Base-by-base conservation (phyloP, 2,888 invertebrate genomes). In the Apotomis turbidana region DNA sequence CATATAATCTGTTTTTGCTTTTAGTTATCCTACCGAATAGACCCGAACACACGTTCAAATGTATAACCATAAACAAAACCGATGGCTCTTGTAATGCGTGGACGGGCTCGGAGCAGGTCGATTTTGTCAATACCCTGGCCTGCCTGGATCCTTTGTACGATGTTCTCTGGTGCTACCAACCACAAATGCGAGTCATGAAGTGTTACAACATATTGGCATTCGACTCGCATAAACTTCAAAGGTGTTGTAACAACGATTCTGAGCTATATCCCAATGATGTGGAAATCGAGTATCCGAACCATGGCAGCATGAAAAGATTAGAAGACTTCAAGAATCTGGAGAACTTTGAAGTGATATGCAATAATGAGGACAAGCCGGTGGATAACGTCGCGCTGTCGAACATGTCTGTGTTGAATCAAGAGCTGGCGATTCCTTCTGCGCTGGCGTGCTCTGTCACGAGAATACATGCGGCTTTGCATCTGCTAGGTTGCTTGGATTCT, bases 91-190 rank as follows among this genome's bases (percentile, higher is more conserved):
- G 98, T 86, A 95, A 95, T 73, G 96, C 97, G 12, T 98, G 97
- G 92, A 95, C 95, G 75, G 97, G 96, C 8, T 90, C 94, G 13
- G 97, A 97, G 80, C 98, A 98, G 88, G 96, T 97, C 0, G 96
- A 97, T 85, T 97, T 98, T 77, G 95, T 95, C 15, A 96, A 96
- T 79, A 96, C 96, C 77, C 95, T 96, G 62, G 96, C 97, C 0
- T 97, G 97, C 81, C 93, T 99, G 80, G 99, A 99, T 91, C 98
- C 98, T 0, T 94, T 97, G 68, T 98, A 98, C 88, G 98, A 99
- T 88, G 96, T 98, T 0, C 93, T 99, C 1, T 99, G 99, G 99
- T 97, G 97, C 79, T 99, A 96, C 79, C 95, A 96, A 85, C 95
- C 96, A 0, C 91, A 94, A 44, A 95, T 88, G 86, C 88, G 91